These are phyloP conservation scores for Ophioninae sp. DNA, from an alignment of 2,888 invertebrate genomes.

Conservation along the genomic window DNA sequence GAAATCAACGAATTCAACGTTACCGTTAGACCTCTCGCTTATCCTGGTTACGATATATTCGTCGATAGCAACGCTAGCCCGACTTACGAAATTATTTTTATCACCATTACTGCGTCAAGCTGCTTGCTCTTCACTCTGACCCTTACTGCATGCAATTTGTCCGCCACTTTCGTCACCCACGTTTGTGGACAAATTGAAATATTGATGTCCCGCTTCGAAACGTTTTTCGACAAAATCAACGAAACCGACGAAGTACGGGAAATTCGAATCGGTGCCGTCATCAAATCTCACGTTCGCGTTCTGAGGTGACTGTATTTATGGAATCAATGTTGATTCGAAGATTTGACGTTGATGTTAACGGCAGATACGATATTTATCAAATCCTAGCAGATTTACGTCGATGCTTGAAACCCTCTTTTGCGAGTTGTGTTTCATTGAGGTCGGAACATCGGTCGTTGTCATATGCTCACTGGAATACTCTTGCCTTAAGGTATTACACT, in stretches of 20 bases:
- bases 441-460: constrained; percentile 73
- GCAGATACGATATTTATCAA: too few relatives aligned
- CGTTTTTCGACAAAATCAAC: constrained; percentile 42
- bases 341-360: not conserved
- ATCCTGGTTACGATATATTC: constrained; percentile 50
- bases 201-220: constrained; percentile 48
- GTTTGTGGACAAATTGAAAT: constrained; percentile 66
- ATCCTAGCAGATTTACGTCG: constrained; percentile 60
- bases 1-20: constrained; percentile 41
- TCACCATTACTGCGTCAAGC: constrained; percentile 53
- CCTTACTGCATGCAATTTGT: constrained; percentile 62
- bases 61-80: constrained; percentile 61
- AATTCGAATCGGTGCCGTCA: constrained; percentile 58
- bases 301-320: constrained; percentile 43
- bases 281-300: constrained; percentile 62
- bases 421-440: constrained; percentile 73
- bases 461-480: constrained; percentile 76
- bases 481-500: constrained; percentile 70
- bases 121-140: constrained; percentile 59
- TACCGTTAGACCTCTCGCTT: constrained; percentile 52
- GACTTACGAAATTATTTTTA: constrained; percentile 65
- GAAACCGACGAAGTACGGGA: constrained; percentile 10
- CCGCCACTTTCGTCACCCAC: constrained; percentile 67
- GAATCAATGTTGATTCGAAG: not conserved
- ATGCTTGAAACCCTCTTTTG: constrained; percentile 70